These are phyloP conservation scores for Drosophila meridiana DNA, from an alignment of 2,888 invertebrate genomes.

Conservation along the genomic window DNA sequence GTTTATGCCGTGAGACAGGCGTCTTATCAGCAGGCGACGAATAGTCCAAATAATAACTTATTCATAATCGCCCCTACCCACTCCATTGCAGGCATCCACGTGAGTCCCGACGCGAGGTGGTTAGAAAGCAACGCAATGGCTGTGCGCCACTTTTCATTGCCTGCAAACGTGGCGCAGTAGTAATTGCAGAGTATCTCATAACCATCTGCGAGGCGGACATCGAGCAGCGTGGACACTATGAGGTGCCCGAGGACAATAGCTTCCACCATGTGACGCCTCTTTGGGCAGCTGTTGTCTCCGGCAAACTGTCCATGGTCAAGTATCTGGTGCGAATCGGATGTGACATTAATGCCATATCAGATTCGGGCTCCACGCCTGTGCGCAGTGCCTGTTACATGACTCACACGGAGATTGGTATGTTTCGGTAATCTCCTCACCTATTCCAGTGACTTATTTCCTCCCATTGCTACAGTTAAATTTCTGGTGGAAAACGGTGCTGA, in stretches of 20 bases:
- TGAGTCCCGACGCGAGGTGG: conserved; percentile 88
- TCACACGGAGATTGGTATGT: conserved; percentile 89
- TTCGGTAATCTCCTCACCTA: not conserved
- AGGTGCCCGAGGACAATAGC: conserved; percentile 92
- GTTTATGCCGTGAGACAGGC: conserved; percentile 23
- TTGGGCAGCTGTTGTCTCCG: conserved; percentile 96
- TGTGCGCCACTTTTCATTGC: conserved; percentile 91
- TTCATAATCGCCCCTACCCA: conserved; percentile 27
- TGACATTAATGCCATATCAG: conserved; percentile 93
- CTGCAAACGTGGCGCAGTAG: conserved; percentile 90
- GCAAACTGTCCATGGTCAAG: conserved; percentile 91
- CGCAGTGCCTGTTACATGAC: conserved; percentile 97
- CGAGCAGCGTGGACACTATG: conserved; percentile 94
- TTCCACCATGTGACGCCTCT: conserved; percentile 93
- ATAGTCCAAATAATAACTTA: not conserved
- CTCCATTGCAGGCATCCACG: conserved; percentile 86
- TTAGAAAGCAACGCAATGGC: conserved; percentile 89
- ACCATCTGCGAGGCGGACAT: conserved; percentile 92
- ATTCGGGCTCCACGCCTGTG: conserved; percentile 95
- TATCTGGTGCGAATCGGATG: conserved; percentile 92
- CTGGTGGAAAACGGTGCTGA: conserved; percentile 93
- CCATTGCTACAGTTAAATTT: conserved; percentile 87
- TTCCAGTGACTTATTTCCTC: not conserved
- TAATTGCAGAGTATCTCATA: conserved; percentile 94
- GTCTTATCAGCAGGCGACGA: conserved; percentile 43